These are phyloP conservation scores for Anhinga anhinga DNA, from an alignment of 2,113 vertebrate species.

Conservation along the genomic window DNA sequence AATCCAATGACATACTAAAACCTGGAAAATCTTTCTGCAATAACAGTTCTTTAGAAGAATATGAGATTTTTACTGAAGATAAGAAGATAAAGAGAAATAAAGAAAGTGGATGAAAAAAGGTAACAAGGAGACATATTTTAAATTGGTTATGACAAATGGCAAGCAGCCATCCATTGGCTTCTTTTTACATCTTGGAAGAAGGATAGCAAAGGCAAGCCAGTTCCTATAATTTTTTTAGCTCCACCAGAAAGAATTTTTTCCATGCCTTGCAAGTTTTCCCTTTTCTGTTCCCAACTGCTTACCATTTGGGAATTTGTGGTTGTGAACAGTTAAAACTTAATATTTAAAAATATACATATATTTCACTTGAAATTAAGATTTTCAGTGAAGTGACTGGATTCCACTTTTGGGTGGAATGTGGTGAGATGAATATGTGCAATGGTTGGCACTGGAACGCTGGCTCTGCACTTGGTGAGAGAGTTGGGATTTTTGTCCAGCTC, in stretches of 20 bases:
- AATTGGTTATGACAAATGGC: constrained; percentile 25
- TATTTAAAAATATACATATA: constrained; percentile 20
- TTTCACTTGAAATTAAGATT: constrained; percentile 38
- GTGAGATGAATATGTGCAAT: not conserved
- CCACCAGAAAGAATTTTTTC: constrained; percentile 15
- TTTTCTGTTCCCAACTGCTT: not conserved
- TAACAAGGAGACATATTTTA: not conserved
- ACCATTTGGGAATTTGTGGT: constrained; percentile 38
- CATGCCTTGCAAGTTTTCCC: not conserved
- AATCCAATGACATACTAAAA: not conserved
- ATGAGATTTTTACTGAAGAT: not conserved
- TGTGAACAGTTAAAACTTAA: constrained; percentile 42
- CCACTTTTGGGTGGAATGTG: not conserved
- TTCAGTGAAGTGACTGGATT: constrained; percentile 10
- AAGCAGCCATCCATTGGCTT: not conserved
- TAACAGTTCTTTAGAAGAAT: not conserved
- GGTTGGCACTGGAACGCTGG: not conserved
- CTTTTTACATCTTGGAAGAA: constrained; percentile 32
- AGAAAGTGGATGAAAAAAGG: not conserved
- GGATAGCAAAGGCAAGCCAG: constrained; percentile 8
- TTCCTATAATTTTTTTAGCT: constrained; percentile 25
- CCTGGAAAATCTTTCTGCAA: not conserved
- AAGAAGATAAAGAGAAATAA: not conserved
- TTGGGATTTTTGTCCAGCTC: not conserved
- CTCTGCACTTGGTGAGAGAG: not conserved